Evolutionary conservation across 2,888 invertebrate genomes (phyloP).

Genomic region (Sarcophaga subvicina): DNA sequence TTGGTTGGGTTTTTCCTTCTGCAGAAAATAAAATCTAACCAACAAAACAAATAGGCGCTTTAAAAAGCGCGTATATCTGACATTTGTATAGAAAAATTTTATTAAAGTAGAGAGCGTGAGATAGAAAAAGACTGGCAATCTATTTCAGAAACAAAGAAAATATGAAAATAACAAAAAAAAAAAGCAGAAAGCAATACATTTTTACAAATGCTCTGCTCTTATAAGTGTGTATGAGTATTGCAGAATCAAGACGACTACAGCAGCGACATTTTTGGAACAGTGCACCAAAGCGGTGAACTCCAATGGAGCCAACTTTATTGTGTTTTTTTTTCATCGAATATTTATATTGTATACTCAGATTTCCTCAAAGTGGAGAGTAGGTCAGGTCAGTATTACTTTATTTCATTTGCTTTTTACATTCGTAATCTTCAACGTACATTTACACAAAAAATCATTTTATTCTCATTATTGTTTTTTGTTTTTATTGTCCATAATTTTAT

Average conservation of each 20-base stretch:
- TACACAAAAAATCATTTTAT: background rate
- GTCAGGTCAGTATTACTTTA: constrained; percentile 68
- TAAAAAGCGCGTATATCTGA: constrained; percentile 21
- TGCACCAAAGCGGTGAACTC: constrained; percentile 54
- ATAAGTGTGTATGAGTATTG: constrained; percentile 10
- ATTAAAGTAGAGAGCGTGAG: background rate
- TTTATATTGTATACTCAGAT: constrained; percentile 16
- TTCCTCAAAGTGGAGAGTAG: constrained; percentile 53
- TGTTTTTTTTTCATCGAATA: constrained; percentile 32
- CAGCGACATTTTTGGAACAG: constrained; percentile 63
- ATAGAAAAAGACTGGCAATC: background rate
- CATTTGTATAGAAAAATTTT: no score
- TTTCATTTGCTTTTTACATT: constrained; percentile 46
- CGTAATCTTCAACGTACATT: background rate
- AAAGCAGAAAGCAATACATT: no score
- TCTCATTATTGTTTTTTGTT: constrained; percentile 19
- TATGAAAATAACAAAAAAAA: constrained; percentile 13
- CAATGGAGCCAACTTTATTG: constrained; percentile 45
- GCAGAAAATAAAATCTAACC: no score
- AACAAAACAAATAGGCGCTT: no score
- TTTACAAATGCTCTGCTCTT: background rate
- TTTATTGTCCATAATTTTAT: no score
- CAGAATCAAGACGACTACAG: background rate
- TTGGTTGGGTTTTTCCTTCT: no score
- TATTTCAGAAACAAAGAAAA: background rate